These are phyloP conservation scores for Meda fulgida DNA, from an alignment of 2,797 vertebrate species.

Conservation along the genomic window DNA sequence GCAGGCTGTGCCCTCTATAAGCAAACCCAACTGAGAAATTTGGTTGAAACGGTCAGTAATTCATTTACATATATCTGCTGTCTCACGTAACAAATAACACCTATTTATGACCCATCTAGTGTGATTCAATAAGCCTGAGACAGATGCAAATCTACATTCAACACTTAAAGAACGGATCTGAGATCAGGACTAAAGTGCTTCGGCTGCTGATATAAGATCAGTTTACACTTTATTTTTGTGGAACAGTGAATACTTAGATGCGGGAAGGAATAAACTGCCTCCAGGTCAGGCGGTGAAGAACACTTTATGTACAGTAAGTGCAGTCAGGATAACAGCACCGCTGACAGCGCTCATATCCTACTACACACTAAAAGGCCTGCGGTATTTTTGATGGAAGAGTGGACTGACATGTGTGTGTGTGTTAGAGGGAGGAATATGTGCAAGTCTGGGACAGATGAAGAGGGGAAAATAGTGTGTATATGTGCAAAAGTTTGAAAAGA, in stretches of 20 bases:
- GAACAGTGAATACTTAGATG: conserved; percentile 29
- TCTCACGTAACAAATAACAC: conserved; percentile 39
- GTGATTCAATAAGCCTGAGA: conserved; percentile 36
- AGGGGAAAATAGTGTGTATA: neutral
- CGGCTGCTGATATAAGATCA: conserved; percentile 33
- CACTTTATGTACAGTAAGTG: conserved; percentile 51
- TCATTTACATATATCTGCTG: conserved; percentile 20
- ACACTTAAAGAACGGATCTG: conserved; percentile 36
- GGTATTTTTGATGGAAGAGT: conserved; percentile 33
- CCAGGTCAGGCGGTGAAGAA: conserved; percentile 34
- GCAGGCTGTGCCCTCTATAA: neutral
- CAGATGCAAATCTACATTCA: conserved; percentile 12
- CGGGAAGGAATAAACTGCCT: conserved; percentile 37
- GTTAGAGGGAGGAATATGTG: neutral
- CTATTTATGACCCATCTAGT: conserved; percentile 46
- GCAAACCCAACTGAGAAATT: conserved; percentile 22
- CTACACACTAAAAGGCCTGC: conserved; percentile 48
- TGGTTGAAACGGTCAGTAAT: conserved; percentile 33
- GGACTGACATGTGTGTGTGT: conserved; percentile 16
- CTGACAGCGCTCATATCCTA: conserved; percentile 44
- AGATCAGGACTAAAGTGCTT: conserved; percentile 33
- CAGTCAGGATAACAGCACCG: conserved; percentile 42
- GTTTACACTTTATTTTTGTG: conserved; percentile 46
- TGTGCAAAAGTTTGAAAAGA: conserved; percentile 17
- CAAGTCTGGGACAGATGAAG: conserved; percentile 11